Evolutionary conservation across 2,888 invertebrate genomes (phyloP), one percentile per base, ranked within the genome.

Genomic region (Sesamia inferens): DNA sequence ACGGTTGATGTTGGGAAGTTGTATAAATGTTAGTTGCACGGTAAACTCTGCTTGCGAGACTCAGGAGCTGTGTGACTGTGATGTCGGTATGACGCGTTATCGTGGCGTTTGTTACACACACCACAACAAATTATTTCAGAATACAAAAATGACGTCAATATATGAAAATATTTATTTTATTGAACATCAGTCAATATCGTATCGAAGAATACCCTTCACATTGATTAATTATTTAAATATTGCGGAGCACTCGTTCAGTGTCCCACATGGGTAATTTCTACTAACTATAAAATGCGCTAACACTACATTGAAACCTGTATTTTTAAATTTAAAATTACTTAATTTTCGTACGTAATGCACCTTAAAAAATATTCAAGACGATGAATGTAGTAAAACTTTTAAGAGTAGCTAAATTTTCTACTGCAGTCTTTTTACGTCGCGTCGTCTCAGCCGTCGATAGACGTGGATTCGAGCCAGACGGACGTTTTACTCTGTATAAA

Each of bases 171-270:
- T 55, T 39, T 48, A 61, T 74, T 24, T 51, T 65, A 75, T 62
- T 75, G 39, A 81, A 57, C 77, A 76, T 67, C 77, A 77, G 77
- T 81, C 82, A 57, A 76, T 47, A n/a, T 63, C 57, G 58, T 55
- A 65, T 63, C 24, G 10, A 78, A 66, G n/a, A 58, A 58, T 47
- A 78, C 51, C 57, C 65, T 61, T 63, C 48, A 57, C 22, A 58
- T 55, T 42, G 48, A 58, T 78, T 61, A 48, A 68, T 6, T 39
- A 44, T 44, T 44, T 44, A 13, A 11, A 11, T 0, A 11, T 44
- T 13, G 44, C 44, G 44, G 13, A 2, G 11, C 44, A 44, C 13
- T 44, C 44, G 44, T 44, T 44, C 44, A 13, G 11, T 44, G 44
- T 44, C 44, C 44, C 44, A 11, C 44, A 44, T 44, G 13, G 5